These are phyloP conservation scores for Netelia melanura DNA, from an alignment of 2,888 invertebrate species.

Conservation along the genomic window DNA sequence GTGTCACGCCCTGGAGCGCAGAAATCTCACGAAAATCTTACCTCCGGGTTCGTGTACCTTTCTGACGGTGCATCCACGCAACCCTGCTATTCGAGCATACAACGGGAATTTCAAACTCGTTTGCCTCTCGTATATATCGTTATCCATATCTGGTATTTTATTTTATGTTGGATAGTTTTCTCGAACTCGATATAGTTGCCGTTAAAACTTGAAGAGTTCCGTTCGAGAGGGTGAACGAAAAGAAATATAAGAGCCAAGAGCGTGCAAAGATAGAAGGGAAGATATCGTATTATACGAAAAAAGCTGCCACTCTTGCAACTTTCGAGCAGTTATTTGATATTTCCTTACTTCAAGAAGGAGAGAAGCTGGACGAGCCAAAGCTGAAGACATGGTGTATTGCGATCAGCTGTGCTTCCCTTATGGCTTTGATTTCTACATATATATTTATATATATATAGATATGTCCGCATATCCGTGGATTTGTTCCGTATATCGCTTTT, in stretches of 20 bases:
- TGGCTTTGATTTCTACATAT: not conserved
- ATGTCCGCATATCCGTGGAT: slow-evolving; percentile 32
- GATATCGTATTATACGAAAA: slow-evolving; percentile 15
- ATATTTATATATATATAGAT: slow-evolving; percentile 12
- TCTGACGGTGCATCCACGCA: not conserved
- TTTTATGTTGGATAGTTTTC: not conserved
- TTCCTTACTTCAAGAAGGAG: not conserved
- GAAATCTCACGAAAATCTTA: not conserved
- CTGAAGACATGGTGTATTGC: not conserved
- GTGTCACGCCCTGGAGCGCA: not conserved
- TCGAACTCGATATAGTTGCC: not conserved
- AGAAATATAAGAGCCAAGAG: not conserved
- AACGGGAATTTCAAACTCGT: slow-evolving; percentile 43
- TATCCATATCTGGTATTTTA: not conserved
- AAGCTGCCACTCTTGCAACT: slow-evolving; percentile 20
- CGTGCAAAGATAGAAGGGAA: not conserved
- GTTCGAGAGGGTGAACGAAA: not conserved
- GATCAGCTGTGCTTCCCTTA: not conserved
- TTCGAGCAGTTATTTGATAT: slow-evolving; percentile 37
- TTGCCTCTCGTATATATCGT: slow-evolving; percentile 12
- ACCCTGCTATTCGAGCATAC: slow-evolving; percentile 1
- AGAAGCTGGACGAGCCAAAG: not conserved
- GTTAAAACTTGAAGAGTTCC: not conserved
- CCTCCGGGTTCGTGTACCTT: not conserved
- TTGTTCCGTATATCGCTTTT: slow-evolving; percentile 32